Evolutionary conservation across 2,888 invertebrate species (phyloP).

Genomic region (Physocephala rufipes): DNA sequence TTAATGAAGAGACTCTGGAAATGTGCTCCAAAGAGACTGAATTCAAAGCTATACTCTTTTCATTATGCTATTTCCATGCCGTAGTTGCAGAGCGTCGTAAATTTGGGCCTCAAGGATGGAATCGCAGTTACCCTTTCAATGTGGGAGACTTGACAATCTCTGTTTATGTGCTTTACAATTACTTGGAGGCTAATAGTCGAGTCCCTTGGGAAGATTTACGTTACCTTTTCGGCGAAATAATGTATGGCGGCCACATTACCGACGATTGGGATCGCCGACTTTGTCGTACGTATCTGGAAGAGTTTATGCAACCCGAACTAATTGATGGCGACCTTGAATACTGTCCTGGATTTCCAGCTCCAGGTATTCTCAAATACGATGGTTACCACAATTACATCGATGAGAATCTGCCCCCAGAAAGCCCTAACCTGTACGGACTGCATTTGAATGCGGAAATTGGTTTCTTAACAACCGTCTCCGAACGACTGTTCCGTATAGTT

Average conservation of each 20-base stretch:
- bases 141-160: constrained; percentile 92
- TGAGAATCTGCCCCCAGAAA: constrained; percentile 85
- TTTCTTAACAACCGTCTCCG: constrained; percentile 86
- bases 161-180: constrained; percentile 88
- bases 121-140: constrained; percentile 78
- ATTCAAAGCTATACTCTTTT: constrained; percentile 89
- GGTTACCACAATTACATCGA: constrained; percentile 91
- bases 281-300: constrained; percentile 85
- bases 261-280: constrained; percentile 94
- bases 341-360: constrained; percentile 86
- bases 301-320: constrained; percentile 87
- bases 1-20: constrained; percentile 90
- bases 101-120: constrained; percentile 70
- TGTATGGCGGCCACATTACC: constrained; percentile 97
- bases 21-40: constrained; percentile 93
- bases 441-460: constrained; percentile 97
- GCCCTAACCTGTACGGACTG: constrained; percentile 88
- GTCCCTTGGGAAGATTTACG: constrained; percentile 95
- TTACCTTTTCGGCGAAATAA: constrained; percentile 95
- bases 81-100: constrained; percentile 91
- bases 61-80: constrained; percentile 94
- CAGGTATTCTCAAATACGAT: constrained; percentile 86
- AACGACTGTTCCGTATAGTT: constrained; percentile 82
- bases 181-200: constrained; percentile 85
- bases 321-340: constrained; percentile 85